phyloP scores from a whole-genome alignment of 2,113 vertebrate species.

The Notarius quadriscutis region DNA sequence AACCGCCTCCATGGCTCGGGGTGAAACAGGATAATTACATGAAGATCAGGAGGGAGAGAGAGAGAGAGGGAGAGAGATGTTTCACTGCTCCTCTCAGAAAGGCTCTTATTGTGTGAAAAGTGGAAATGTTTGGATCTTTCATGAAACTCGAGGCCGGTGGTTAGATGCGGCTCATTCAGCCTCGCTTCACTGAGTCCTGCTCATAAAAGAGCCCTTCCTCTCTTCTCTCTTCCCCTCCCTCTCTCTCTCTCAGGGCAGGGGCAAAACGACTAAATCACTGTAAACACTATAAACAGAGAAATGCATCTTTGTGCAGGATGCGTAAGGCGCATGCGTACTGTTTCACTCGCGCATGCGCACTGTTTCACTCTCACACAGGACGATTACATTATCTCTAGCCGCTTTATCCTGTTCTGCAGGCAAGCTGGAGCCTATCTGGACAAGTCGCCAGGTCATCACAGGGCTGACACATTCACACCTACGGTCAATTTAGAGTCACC shows the following conservation, averaged over 20 bases:
- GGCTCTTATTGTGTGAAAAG: constrained; percentile 55
- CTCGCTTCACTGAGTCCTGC: constrained; percentile 45
- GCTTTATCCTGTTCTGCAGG: too few species aligned
- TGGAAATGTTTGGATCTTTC: constrained; percentile 65
- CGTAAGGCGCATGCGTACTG: constrained; percentile 2
- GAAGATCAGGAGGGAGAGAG: not conserved
- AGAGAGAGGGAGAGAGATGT: not conserved
- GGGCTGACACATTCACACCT: too few species aligned
- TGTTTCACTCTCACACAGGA: too few species aligned
- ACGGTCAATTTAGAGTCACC: too few species aligned
- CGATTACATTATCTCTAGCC: too few species aligned
- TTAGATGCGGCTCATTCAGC: constrained; percentile 54
- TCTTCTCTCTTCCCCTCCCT: not conserved
- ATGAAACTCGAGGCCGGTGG: constrained; percentile 56
- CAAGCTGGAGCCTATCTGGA: too few species aligned
- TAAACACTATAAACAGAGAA: constrained; percentile 26
- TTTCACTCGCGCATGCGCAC: too few species aligned
- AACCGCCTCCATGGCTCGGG: constrained; percentile 66
- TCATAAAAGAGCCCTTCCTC: constrained; percentile 42
- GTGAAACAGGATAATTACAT: constrained; percentile 71
- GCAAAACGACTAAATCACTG: not conserved
- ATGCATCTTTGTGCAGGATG: too few species aligned
- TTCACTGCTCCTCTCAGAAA: constrained; percentile 45
- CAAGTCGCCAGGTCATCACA: too few species aligned
- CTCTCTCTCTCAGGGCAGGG: not conserved